Evolutionary conservation across 2,888 invertebrate genomes (phyloP), one percentile per base, ranked within the genome.

Genomic region (Dioctria linearis): DNA sequence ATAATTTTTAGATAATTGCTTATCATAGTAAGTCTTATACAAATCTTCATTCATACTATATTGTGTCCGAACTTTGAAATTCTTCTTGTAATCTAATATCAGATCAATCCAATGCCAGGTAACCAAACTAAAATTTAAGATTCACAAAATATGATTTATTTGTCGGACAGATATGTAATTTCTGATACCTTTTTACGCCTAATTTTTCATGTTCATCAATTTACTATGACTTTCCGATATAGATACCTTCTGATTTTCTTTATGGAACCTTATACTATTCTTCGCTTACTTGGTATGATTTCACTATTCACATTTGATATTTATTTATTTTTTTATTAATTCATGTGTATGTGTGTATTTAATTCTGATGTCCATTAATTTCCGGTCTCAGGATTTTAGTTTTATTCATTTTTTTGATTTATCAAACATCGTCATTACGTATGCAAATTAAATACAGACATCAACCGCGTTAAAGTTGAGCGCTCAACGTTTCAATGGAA

Each of bases 401-500:
- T 71, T 57, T 71, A 51, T 39, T 40, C 57, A 13, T 42, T 46
- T 67, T n/a, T 46, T 25, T 25, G 46, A 67, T 67, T 67, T 67
- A 67, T 49, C 67, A 13, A n/a, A 25, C 71, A 57, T 54, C 71
- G 57, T 51, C 51, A 71, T 71, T 71, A 71, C 40, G 51, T 71
- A 71, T 71, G 71, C 71, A 71, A 40, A 71, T 71, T 71, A 54
- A 71, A 57, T 40, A 6, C 40, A 71, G 71, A 54, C 57, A 40
- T 51, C 57, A 13, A 39, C 8, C 69, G 25, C 25, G 25, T 71
- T 71, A 40, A 51, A 13, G 49, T 5, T 25, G 51, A 54, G 11
- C 11, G 54, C 54, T 54, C 6, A 54, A 54, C n/a, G 25, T 25
- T 25, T 25, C 25, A 46, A 46, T 6, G 8, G 2, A 46, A 5